Evolutionary conservation across 1,140 invertebrate genomes (phyloP), one percentile per base, ranked within the genome.

Genomic region (Telenomus remus): DNA sequence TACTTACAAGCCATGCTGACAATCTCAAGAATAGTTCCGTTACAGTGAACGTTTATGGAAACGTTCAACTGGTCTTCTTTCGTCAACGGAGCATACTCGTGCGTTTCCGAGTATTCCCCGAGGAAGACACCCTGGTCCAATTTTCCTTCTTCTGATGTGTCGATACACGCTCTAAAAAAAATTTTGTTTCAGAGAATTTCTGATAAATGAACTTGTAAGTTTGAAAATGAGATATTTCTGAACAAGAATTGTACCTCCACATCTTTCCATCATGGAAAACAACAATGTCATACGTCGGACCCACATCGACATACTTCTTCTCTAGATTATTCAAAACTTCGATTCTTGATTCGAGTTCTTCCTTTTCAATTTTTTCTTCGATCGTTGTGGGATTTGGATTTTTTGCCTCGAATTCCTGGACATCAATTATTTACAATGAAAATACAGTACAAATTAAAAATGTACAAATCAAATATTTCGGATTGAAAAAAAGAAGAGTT

Each of bases 281-380:
- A 55, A 99, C 90, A 90, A 96, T 97, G 86, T 99, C 98, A 87
- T 95, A 97, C 9, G 95, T 92, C 14, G 96, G 96, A 15, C 97
- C 96, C 56, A 92, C 83, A 87, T 98, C 96, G 64, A 85, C 89
- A 84, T 93, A 96, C 82, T 97, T 96, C 85, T 98, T 98, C 77
- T 99, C 97, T 48, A 94, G 89, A 72, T 86, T 90, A 69, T 91
- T 94, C 15, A 99, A 88, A 53, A 96, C 89, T 78, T 99, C 97
- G 34, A 98, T 87, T 82, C 93, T 92, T 12, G 93, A 91, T 80
- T 98, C 96, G 1, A 97, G 84, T 82, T 99, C 95, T 85, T 99
- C 97, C 84, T 96, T 96, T 19, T 91, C 85, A 6, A 96, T 86
- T 88, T 97, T 97, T 48, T 98, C 94, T 69, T 94, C 90, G 71